A percentile compares a stretch with the other conserved stretches of the same genome.
Conservation (phyloP, 2,113 vertebrate species). For the Bostrychus sinensis region DNA sequence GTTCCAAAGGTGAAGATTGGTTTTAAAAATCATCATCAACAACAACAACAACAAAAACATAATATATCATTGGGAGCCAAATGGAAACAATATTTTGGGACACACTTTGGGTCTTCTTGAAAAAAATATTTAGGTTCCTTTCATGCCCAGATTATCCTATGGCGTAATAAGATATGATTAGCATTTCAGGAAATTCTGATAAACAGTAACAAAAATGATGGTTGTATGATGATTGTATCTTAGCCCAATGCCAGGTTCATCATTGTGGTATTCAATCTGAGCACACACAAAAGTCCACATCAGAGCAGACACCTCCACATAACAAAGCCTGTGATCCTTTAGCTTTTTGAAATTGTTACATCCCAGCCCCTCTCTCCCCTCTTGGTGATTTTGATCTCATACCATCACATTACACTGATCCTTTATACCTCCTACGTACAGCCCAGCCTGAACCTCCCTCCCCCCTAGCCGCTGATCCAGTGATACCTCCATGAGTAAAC, state of each 20-base stretch:
- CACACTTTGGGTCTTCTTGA: too few relatives aligned
- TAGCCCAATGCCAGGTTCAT: slow-evolving; percentile 52
- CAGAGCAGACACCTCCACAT: slow-evolving; percentile 32
- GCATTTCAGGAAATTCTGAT: too few relatives aligned
- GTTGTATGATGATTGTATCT: background rate
- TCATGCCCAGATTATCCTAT: too few relatives aligned
- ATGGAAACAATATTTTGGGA: too few relatives aligned
- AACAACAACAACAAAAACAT: too few relatives aligned
- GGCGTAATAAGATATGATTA: too few relatives aligned
- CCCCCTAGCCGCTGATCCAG: slow-evolving; percentile 69
- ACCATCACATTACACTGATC: slow-evolving; percentile 78
- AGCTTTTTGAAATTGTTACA: slow-evolving; percentile 74
- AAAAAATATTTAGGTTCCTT: too few relatives aligned
- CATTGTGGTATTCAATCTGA: slow-evolving; percentile 28
- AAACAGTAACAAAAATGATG: too few relatives aligned
- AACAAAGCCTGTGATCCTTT: slow-evolving; percentile 68
- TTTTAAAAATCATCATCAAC: too few relatives aligned
- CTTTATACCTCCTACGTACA: slow-evolving; percentile 78
- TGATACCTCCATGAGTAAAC: slow-evolving; percentile 79
- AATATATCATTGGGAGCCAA: too few relatives aligned
- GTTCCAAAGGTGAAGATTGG: too few relatives aligned
- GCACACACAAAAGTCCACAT: slow-evolving; percentile 24
- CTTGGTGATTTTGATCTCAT: slow-evolving; percentile 76
- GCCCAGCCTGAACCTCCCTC: slow-evolving; percentile 55
- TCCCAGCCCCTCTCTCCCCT: slow-evolving; percentile 41